Conservation (phyloP, 2,888 invertebrate genomes). For the Chymomyza amoena region DNA sequence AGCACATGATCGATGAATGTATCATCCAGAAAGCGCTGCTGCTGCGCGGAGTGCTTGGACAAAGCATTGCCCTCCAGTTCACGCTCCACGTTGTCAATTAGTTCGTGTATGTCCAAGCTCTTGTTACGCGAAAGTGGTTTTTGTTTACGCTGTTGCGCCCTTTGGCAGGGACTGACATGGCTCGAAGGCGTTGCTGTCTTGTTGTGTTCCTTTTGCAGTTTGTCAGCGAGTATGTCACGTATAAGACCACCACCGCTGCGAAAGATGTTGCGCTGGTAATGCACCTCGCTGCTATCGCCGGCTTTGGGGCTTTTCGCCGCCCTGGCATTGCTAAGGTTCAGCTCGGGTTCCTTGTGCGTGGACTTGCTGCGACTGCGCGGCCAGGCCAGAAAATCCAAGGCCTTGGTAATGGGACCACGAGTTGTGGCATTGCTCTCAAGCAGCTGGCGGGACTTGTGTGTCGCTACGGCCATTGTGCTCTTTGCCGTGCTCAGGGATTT, state of each 20-base stretch:
- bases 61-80: slow-evolving; percentile 43
- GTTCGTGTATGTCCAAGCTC: slow-evolving; percentile 76
- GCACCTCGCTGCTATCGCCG: slow-evolving; percentile 47
- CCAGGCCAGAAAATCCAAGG: slow-evolving; percentile 78
- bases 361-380: slow-evolving; percentile 67
- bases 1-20: slow-evolving; percentile 60
- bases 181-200: slow-evolving; percentile 48
- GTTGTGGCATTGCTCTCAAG: slow-evolving; percentile 41
- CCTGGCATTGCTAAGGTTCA: neutral
- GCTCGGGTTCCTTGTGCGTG: neutral
- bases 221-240: slow-evolving; percentile 76
- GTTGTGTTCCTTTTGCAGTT: slow-evolving; percentile 60
- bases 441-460: slow-evolving; percentile 34
- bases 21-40: slow-evolving; percentile 66
- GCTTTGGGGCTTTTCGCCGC: slow-evolving; percentile 16
- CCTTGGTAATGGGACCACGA: slow-evolving; percentile 77
- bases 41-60: neutral
- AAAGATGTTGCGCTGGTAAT: slow-evolving; percentile 75
- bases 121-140: slow-evolving; percentile 72
- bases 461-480: slow-evolving; percentile 41
- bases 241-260: slow-evolving; percentile 76
- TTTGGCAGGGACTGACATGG: neutral
- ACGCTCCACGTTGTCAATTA: slow-evolving; percentile 73
- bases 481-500: slow-evolving; percentile 30
- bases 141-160: slow-evolving; percentile 47